Conservation (phyloP, 2,113 vertebrate genomes). For the Gymnarchus niloticus region DNA sequence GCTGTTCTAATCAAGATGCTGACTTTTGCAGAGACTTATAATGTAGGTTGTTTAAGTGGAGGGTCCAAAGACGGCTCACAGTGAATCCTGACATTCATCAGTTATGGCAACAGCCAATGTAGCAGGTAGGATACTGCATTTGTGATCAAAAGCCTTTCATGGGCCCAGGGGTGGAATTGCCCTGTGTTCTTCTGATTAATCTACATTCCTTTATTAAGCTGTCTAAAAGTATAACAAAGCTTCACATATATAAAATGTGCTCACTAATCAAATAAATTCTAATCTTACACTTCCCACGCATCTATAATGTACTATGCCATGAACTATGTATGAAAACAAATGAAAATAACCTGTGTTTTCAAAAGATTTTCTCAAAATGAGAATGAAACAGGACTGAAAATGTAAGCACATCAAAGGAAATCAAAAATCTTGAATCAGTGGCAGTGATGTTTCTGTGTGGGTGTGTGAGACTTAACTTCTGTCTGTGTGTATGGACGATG, state of each 20-base stretch:
- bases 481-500: neutral
- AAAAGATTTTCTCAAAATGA: neutral
- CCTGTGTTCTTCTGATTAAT: neutral
- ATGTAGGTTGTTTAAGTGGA: neutral
- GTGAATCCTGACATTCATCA: neutral
- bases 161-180: neutral
- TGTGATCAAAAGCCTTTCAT: slow-evolving; percentile 4
- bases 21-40: neutral
- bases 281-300: neutral
- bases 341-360: no score
- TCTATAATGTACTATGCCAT: neutral
- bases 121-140: neutral
- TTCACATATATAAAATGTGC: neutral
- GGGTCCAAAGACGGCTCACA: neutral
- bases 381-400: neutral
- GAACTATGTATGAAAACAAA: neutral
- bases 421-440: neutral
- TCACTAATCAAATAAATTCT: neutral
- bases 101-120: neutral
- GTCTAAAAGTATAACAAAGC: slow-evolving; percentile 9
- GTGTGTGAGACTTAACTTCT: neutral
- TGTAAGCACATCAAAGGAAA: neutral
- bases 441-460: neutral
- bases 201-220: neutral
- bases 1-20: slow-evolving; percentile 1